Evolutionary conservation across 2,888 invertebrate genomes (phyloP).

Genomic region (Smittia sp.): DNA sequence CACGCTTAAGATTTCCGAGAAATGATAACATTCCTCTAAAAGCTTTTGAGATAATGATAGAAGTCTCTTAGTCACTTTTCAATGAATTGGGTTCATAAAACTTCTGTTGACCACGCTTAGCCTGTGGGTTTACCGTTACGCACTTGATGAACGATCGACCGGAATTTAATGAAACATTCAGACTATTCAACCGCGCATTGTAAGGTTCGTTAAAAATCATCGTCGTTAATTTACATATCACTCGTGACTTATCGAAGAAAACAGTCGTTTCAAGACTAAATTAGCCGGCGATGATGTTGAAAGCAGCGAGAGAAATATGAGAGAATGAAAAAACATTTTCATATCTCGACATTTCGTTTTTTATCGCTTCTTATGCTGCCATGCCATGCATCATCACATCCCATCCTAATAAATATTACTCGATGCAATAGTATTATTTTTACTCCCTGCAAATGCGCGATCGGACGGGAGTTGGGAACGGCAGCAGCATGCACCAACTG

Average conservation of each 20-base stretch:
- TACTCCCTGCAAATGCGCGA: background rate
- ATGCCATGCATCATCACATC: background rate
- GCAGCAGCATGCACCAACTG: conserved; percentile 6
- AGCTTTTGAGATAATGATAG: too few species aligned
- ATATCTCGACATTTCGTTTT: conserved; percentile 1
- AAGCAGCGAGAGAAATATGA: background rate
- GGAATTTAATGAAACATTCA: too few species aligned
- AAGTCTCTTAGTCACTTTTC: too few species aligned
- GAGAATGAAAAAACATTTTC: background rate
- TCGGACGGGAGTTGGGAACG: background rate
- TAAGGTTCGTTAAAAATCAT: conserved; percentile 1
- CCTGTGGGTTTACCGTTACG: too few species aligned
- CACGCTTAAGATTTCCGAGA: too few species aligned
- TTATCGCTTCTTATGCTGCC: background rate
- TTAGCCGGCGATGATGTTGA: background rate
- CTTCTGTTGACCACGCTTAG: too few species aligned
- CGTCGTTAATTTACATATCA: conserved; percentile 2
- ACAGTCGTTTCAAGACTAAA: too few species aligned
- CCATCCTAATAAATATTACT: conserved; percentile 3
- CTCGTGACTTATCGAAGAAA: background rate
- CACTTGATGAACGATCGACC: too few species aligned
- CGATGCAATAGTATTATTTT: background rate
- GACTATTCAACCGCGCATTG: too few species aligned
- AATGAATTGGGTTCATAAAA: too few species aligned
- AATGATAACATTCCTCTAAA: too few species aligned